These are phyloP conservation scores for Drosophila phalerata DNA, from an alignment of 2,888 invertebrate species.

Conservation along the genomic window DNA sequence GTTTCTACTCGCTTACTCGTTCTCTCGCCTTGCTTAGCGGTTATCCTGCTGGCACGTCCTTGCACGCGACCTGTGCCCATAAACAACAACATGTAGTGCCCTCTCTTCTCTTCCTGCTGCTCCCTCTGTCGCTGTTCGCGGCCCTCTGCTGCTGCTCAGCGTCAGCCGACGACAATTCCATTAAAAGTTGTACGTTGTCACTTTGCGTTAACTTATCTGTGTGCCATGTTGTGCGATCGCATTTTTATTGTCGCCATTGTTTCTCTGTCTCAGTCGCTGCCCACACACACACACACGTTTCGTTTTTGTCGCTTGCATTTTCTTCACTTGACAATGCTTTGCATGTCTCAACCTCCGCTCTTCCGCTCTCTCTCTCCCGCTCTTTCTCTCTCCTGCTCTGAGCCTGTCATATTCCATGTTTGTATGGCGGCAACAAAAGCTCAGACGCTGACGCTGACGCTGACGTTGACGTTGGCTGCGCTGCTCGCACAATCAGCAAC, in stretches of 20 bases:
- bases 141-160: slow-evolving; percentile 19
- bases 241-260: slow-evolving; percentile 83
- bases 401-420: slow-evolving; percentile 80
- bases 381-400: slow-evolving; percentile 39
- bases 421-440: slow-evolving; percentile 77
- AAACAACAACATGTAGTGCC: slow-evolving; percentile 49
- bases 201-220: slow-evolving; percentile 80
- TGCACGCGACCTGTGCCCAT: slow-evolving; percentile 61
- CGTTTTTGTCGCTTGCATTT: slow-evolving; percentile 72
- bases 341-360: slow-evolving; percentile 47
- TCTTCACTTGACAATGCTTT: slow-evolving; percentile 79
- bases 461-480: slow-evolving; percentile 42
- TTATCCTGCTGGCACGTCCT: slow-evolving; percentile 64
- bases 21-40: slow-evolving; percentile 5
- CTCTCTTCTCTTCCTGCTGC: slow-evolving; percentile 5
- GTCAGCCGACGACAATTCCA: slow-evolving; percentile 78
- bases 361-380: not conserved
- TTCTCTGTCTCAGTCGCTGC: slow-evolving; percentile 46
- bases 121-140: not conserved
- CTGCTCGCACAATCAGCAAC: slow-evolving; percentile 75
- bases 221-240: slow-evolving; percentile 80
- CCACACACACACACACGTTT: slow-evolving; percentile 56
- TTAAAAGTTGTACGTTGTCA: slow-evolving; percentile 82
- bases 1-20: not conserved
- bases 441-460: slow-evolving; percentile 47